Percentiles rank a stretch among this genome's conserved stretches.
These are phyloP conservation scores for Caranx ignobilis DNA, from an alignment of 2,113 vertebrate genomes.

Conservation along the genomic window DNA sequence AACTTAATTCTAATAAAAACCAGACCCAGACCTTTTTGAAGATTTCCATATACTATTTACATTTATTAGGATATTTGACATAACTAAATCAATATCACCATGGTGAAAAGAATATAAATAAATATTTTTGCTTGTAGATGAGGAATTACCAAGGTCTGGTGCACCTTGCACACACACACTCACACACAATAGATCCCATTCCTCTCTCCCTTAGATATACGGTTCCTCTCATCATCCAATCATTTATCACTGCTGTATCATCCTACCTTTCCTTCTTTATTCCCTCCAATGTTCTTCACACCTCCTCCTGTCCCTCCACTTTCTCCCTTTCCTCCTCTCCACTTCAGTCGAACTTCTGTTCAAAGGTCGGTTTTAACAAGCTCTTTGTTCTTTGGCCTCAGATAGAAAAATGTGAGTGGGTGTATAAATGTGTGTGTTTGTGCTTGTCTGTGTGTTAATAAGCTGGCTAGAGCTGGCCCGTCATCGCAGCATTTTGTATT, in stretches of 20 bases:
- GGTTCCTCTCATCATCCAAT: background rate
- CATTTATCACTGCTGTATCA: background rate
- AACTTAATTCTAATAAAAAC: background rate
- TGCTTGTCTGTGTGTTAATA: constrained; percentile 50
- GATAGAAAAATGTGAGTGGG: constrained; percentile 32
- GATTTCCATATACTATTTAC: background rate
- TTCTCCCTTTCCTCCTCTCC: constrained; percentile 8
- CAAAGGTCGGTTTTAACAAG: constrained; percentile 80
- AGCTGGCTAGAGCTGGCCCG: constrained; percentile 37
- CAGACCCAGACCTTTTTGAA: background rate
- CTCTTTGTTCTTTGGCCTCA: constrained; percentile 49
- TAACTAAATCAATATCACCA: background rate
- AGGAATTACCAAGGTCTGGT: background rate
- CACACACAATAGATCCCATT: background rate
- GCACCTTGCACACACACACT: background rate
- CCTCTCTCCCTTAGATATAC: background rate
- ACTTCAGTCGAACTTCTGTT: constrained; percentile 33
- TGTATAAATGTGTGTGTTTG: constrained; percentile 12
- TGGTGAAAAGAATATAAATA: background rate
- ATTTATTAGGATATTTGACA: background rate
- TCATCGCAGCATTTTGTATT: constrained; percentile 61
- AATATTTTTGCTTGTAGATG: background rate
- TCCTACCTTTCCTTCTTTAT: background rate
- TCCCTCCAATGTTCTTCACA: constrained; percentile 1
- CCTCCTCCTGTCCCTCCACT: background rate